These are phyloP conservation scores for Byasa hedistus DNA, from an alignment of 2,888 invertebrate genomes.

Conservation along the genomic window DNA sequence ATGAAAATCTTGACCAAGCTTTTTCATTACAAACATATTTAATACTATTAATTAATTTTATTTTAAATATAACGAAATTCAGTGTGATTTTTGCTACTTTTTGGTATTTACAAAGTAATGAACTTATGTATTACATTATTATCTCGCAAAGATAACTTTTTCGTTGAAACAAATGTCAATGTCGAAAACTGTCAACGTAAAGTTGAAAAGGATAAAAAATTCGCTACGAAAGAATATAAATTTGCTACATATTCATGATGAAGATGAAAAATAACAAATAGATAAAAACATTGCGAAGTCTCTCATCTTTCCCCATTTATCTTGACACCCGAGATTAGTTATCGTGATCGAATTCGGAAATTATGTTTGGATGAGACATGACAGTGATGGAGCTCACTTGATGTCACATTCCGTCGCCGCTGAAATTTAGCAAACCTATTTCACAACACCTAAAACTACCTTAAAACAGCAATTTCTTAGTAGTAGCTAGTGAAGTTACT, in stretches of 20 bases:
- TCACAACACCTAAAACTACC: too few relatives aligned
- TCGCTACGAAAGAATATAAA: neutral
- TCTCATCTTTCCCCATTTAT: constrained; percentile 38
- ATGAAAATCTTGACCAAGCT: too few relatives aligned
- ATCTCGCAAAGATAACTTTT: too few relatives aligned
- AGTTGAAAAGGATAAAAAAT: neutral
- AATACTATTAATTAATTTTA: too few relatives aligned
- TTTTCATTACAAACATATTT: too few relatives aligned
- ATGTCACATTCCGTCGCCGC: neutral
- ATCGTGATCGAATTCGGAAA: constrained; percentile 38
- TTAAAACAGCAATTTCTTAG: neutral
- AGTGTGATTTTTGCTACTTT: too few relatives aligned
- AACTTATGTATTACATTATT: too few relatives aligned
- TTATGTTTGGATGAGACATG: constrained; percentile 21
- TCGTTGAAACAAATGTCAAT: neutral
- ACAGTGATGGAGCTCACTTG: constrained; percentile 28
- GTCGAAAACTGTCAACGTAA: constrained; percentile 7
- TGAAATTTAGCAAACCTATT: constrained; percentile 8
- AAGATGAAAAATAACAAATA: constrained; percentile 16
- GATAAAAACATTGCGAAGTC: constrained; percentile 14
- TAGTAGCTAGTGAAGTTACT: too few relatives aligned
- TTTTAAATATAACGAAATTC: too few relatives aligned
- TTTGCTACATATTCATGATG: neutral
- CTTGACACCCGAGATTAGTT: constrained; percentile 41
- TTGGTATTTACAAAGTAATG: too few relatives aligned